These are phyloP conservation scores for Elanus axillaris DNA, from an alignment of 2,113 vertebrate genomes.

Conservation along the genomic window DNA sequence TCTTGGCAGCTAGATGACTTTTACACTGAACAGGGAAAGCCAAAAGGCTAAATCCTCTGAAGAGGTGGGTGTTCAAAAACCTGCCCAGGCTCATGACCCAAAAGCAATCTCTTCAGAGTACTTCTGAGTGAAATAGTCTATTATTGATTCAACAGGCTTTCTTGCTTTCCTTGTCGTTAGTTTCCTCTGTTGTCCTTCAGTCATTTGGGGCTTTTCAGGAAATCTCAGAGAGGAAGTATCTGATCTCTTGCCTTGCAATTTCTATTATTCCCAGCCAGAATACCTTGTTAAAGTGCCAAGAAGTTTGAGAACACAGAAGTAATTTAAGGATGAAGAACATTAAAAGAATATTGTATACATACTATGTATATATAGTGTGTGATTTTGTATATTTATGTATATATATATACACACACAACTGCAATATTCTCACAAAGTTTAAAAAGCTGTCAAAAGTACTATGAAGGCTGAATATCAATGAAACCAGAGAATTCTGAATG, in stretches of 20 bases:
- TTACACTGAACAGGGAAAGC: conserved; percentile 7
- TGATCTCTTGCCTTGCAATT: conserved; percentile 7
- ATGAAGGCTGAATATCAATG: neutral
- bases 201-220: conserved; percentile 30
- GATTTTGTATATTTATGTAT: neutral
- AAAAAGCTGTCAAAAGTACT: neutral
- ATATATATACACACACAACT: neutral
- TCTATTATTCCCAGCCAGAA: neutral
- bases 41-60: conserved; percentile 43
- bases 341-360: neutral
- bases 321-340: neutral
- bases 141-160: conserved; percentile 57
- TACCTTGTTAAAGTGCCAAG: neutral
- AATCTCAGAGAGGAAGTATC: neutral
- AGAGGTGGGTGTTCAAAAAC: conserved; percentile 40
- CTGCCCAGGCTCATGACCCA: conserved; percentile 30
- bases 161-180: conserved; percentile 32
- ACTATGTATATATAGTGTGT: too few relatives aligned
- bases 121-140: conserved; percentile 32
- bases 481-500: neutral
- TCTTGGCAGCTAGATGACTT: conserved; percentile 14
- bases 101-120: neutral
- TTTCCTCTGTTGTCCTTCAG: conserved; percentile 24
- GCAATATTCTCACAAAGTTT: neutral
- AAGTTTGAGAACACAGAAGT: neutral